Evolutionary conservation across 2,113 vertebrate species (phyloP).

Genomic region (Shinisaurus crocodilurus): DNA sequence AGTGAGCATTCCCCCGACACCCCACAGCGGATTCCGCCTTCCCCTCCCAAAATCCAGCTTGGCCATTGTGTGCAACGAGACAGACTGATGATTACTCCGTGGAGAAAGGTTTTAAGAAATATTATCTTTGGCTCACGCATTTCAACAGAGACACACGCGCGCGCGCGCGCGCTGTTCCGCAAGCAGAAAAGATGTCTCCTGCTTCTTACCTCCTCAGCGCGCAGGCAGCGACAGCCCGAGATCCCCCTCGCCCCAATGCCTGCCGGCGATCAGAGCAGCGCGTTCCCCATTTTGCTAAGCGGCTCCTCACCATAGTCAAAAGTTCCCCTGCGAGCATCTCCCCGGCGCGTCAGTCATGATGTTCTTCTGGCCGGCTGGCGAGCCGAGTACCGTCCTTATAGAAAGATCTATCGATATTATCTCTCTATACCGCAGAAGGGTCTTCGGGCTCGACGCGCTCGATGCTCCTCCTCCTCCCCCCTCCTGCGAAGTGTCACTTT

Average conservation of each 20-base stretch:
- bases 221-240: constrained; percentile 5
- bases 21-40: not conserved
- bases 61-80: not conserved
- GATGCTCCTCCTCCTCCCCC: not conserved
- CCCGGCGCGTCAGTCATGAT: not conserved
- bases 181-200: not conserved
- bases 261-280: not conserved
- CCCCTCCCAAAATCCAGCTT: not conserved
- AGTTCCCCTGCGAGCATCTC: not conserved
- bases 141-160: not conserved
- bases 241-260: constrained; percentile 20
- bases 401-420: too few relatives aligned
- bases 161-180: not conserved
- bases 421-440: not conserved
- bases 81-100: not conserved
- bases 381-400: not conserved
- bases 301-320: constrained; percentile 18
- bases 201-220: constrained; percentile 7
- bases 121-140: not conserved
- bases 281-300: not conserved
- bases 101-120: too few relatives aligned
- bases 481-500: not conserved
- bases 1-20: not conserved
- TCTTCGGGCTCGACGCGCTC: not conserved
- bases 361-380: not conserved